Evolutionary conservation across 2,113 vertebrate genomes (phyloP).

Genomic region (Myiozetetes cayanensis): DNA sequence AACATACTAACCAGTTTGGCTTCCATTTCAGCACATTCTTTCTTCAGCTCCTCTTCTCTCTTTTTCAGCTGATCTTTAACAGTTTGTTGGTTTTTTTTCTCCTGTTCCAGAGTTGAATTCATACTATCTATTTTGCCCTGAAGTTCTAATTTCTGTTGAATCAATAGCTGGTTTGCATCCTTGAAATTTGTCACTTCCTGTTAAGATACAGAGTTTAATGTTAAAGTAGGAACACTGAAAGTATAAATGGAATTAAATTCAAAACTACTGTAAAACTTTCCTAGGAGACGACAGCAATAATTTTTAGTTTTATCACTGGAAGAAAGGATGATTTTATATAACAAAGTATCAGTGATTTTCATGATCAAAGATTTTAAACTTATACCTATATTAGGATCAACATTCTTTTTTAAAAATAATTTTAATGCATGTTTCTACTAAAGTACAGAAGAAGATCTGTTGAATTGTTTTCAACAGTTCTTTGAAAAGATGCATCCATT

Average conservation of each 20-base stretch:
- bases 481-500: not conserved
- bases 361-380: not conserved
- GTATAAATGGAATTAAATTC: not conserved
- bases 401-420: not conserved
- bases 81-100: constrained; percentile 81
- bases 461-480: not conserved
- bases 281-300: not conserved
- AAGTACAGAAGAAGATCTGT: not conserved
- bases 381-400: not conserved
- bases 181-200: constrained; percentile 87
- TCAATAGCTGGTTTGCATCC: constrained; percentile 91
- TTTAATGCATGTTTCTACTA: not conserved
- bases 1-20: constrained; percentile 76
- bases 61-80: constrained; percentile 79
- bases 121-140: constrained; percentile 82
- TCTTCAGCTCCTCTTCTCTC: constrained; percentile 82
- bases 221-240: not conserved
- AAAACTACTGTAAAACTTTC: not conserved
- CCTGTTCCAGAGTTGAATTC: constrained; percentile 79
- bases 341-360: not conserved
- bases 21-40: constrained; percentile 77
- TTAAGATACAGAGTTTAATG: constrained; percentile 15
- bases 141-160: constrained; percentile 94
- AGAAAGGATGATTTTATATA: not conserved
- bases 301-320: not conserved